Conservation (phyloP, 2,113 vertebrate species). For the Phyllostomus hastatus region DNA sequence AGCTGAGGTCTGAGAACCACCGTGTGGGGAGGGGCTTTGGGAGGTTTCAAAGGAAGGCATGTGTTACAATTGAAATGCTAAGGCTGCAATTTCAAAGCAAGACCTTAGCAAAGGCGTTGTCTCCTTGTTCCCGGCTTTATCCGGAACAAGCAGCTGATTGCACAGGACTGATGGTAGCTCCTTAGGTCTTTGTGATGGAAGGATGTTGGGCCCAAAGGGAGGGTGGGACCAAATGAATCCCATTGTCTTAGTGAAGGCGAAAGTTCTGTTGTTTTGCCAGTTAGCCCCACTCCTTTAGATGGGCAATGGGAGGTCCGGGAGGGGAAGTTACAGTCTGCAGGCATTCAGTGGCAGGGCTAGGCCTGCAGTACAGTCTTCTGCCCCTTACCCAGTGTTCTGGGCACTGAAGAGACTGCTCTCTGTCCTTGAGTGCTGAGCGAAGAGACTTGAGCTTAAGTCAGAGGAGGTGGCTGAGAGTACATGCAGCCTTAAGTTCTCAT, state of each 20-base stretch:
- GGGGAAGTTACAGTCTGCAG: too few species aligned
- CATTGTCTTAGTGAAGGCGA: not conserved
- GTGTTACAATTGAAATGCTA: not conserved
- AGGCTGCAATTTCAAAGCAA: not conserved
- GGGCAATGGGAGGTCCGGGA: not conserved
- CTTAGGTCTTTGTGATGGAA: not conserved
- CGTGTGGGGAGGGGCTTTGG: not conserved
- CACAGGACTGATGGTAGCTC: too few species aligned
- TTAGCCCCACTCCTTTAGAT: not conserved
- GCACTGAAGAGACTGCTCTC: not conserved
- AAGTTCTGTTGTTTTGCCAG: not conserved
- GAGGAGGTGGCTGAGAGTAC: not conserved
- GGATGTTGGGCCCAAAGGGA: not conserved
- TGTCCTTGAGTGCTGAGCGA: not conserved
- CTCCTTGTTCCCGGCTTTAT: not conserved
- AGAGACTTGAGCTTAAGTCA: not conserved
- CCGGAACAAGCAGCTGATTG: accelerated
- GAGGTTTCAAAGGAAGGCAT: not conserved
- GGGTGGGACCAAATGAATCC: not conserved
- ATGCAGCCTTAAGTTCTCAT: not conserved
- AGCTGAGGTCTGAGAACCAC: not conserved
- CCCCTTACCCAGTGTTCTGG: not conserved
- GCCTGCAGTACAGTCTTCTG: not conserved
- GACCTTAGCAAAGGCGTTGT: not conserved
- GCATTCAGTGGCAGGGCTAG: not conserved